Conservation (phyloP, 2,113 vertebrate genomes). For the Pristiophorus japonicus region DNA sequence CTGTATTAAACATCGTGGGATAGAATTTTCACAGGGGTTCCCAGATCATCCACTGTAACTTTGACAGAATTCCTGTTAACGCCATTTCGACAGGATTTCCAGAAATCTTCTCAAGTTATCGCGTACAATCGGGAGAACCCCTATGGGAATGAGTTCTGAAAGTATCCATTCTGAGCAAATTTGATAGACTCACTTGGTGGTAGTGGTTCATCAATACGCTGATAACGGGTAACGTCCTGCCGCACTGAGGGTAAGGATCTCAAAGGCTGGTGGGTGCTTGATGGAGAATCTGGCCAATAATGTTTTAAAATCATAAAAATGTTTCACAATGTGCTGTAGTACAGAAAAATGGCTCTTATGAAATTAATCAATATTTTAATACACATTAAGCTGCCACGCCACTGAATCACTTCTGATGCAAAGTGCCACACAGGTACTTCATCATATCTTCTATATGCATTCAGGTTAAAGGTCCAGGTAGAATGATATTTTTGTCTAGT, state of each 20-base stretch:
- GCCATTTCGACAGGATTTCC: background rate
- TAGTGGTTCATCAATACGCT: constrained; percentile 94
- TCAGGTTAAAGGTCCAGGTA: background rate
- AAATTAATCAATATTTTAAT: constrained; percentile 17
- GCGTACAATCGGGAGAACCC: background rate
- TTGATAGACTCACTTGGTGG: constrained; percentile 80
- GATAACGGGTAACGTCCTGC: constrained; percentile 91
- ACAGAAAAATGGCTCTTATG: background rate
- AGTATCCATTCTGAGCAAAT: background rate
- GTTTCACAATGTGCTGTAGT: background rate
- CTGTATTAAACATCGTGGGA: background rate
- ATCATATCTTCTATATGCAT: background rate
- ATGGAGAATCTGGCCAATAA: constrained; percentile 62
- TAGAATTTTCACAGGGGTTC: background rate
- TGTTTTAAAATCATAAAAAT: constrained; percentile 25
- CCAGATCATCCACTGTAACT: background rate
- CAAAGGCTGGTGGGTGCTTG: constrained; percentile 79
- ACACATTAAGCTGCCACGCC: background rate
- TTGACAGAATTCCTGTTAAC: background rate
- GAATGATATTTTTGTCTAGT: background rate
- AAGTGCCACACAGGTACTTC: background rate
- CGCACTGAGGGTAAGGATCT: constrained; percentile 83
- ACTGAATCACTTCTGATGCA: background rate
- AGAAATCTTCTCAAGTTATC: background rate
- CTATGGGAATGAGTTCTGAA: background rate